Base-by-base conservation (phyloP, 1,140 invertebrate genomes). In the Antheraea mylitta region DNA sequence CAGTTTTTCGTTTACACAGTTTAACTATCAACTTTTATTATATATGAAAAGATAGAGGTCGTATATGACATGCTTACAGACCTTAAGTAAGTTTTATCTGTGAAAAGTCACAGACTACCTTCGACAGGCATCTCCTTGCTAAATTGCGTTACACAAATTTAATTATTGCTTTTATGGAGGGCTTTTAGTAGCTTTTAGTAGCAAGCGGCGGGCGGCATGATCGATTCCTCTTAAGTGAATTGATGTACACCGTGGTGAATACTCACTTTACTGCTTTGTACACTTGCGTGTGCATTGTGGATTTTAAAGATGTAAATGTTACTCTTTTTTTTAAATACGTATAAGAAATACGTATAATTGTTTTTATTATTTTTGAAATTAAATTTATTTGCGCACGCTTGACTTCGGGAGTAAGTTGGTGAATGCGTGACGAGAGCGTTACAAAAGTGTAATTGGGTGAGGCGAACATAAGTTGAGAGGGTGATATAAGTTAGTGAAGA, bases 121-220 rank as follows among this genome's bases (percentile, higher is more conserved):
- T 83, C 73, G 75, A 75, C 79, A 80, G 45, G 82, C 82, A 82
- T 83, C 80, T 84, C 81, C 87, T 90, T 87, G 84, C 82, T 85
- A 90, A 93, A 93, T 92, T 90, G 89, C 80, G 88, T 93, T 93
- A 93, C 83, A 79, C 75, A 81, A 92, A 93, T 92, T 87, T 89
- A 91, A 93, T 93, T 92, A 93, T 93, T 92, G 92, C 92, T 92
- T 92, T 92, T 91, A 92, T 89, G 87, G 88, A 92, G 85, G 82
- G 92, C 90, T 93, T 92, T 93, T 92, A 93, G 92, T 85, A 90
- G 90, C 92, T 92, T 93, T 93, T 93, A 93, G 88, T 83, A 90
- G 83, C 78, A 88, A 90, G 86, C 83, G 88, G 76, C 16, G 45
- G 11, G 45, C 81, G 83, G 74, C 74, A 73, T 86, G 82, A 90